Conservation (phyloP, 2,888 invertebrate genomes). For the Pteria penguin region DNA sequence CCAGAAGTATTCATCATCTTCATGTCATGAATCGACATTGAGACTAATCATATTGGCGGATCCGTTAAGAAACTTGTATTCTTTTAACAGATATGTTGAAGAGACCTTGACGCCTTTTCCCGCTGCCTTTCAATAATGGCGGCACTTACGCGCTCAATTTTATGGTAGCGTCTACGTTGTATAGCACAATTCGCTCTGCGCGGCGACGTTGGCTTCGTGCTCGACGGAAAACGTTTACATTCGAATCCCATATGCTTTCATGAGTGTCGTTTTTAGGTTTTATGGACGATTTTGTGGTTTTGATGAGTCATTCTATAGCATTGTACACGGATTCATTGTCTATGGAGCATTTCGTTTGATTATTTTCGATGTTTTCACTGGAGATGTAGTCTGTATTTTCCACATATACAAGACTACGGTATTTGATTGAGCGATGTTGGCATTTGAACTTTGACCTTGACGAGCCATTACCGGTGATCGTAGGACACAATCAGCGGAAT, state of each 20-base stretch:
- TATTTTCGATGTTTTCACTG: not conserved
- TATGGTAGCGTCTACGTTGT: not conserved
- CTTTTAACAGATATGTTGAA: slow-evolving; percentile 3
- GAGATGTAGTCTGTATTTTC: not conserved
- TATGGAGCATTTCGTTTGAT: not conserved
- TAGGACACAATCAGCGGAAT: no score
- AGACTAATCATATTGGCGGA: not conserved
- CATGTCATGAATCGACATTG: slow-evolving; percentile 3
- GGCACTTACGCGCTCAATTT: not conserved
- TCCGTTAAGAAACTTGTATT: not conserved
- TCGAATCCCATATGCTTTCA: not conserved
- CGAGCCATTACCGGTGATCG: no score
- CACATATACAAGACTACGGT: not conserved
- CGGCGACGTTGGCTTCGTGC: not conserved
- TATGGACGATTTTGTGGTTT: not conserved
- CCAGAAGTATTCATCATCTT: not conserved
- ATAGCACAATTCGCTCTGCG: not conserved
- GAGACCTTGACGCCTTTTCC: not conserved
- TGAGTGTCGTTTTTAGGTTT: not conserved
- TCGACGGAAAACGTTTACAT: not conserved
- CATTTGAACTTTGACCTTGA: no score
- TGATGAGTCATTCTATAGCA: not conserved
- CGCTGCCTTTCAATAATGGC: not conserved
- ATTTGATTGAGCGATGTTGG: no score
- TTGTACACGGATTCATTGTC: not conserved